Evolutionary conservation across 2,797 vertebrate species (phyloP).

Genomic region (Notoglanidium macrostoma): DNA sequence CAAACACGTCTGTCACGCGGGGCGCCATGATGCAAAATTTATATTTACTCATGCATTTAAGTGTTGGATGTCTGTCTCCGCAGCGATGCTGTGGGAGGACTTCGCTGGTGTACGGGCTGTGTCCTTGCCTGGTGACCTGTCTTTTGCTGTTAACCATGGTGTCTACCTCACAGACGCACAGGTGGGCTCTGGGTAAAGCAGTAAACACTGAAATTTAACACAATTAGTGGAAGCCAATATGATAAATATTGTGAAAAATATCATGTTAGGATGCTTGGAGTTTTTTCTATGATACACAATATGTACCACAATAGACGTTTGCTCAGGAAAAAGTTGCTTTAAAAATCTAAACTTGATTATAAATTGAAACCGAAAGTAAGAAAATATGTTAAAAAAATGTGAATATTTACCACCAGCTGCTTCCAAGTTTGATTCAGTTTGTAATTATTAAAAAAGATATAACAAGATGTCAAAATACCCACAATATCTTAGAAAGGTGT

Average conservation of each 20-base stretch:
- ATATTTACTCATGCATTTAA: not conserved
- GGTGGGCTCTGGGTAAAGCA: constrained; percentile 66
- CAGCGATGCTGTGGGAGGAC: constrained; percentile 80
- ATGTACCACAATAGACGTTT: not conserved
- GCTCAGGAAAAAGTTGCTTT: not conserved
- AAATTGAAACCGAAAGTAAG: not conserved
- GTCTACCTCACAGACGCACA: constrained; percentile 81
- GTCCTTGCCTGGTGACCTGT: constrained; percentile 79
- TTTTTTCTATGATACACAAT: not conserved
- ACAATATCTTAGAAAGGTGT: not conserved
- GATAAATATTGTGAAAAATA: not conserved
- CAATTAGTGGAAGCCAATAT: not conserved
- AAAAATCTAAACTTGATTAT: not conserved
- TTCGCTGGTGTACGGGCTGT: constrained; percentile 86
- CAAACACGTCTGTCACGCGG: no score
- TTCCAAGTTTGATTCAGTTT: not conserved
- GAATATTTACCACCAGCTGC: not conserved
- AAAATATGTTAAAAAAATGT: not conserved
- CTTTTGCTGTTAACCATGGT: constrained; percentile 85
- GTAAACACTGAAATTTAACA: not conserved
- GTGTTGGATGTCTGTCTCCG: not conserved
- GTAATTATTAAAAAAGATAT: not conserved
- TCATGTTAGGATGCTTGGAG: not conserved
- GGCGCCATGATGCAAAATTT: no score
- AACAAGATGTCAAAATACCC: not conserved